These are phyloP conservation scores for Pelobates fuscus DNA, from an alignment of 2,113 vertebrate genomes.

Conservation along the genomic window DNA sequence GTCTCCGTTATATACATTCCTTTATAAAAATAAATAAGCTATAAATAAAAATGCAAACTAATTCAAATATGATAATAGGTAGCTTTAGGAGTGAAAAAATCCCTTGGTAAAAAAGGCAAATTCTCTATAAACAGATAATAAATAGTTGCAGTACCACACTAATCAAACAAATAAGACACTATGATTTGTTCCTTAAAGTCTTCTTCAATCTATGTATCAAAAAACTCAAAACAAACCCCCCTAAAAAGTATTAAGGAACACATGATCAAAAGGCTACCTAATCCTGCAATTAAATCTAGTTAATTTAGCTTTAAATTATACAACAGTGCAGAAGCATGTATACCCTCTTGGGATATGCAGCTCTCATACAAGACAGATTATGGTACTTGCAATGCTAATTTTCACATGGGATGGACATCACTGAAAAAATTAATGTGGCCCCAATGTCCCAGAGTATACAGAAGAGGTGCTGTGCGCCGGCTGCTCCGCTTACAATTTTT, in stretches of 20 bases:
- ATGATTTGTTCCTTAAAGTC: too few relatives aligned
- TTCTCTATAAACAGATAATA: too few relatives aligned
- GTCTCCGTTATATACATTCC: too few relatives aligned
- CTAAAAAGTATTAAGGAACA: neutral
- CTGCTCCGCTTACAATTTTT: slow-evolving; percentile 77
- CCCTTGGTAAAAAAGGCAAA: too few relatives aligned
- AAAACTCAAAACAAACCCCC: too few relatives aligned
- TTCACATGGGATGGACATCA: slow-evolving; percentile 79
- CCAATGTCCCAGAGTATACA: slow-evolving; percentile 76
- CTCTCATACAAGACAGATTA: slow-evolving; percentile 79
- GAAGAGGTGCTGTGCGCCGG: slow-evolving; percentile 68
- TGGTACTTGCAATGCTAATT: slow-evolving; percentile 77
- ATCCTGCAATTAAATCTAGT: slow-evolving; percentile 33
- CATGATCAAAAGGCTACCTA: slow-evolving; percentile 12
- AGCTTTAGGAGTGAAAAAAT: too few relatives aligned
- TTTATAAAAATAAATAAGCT: too few relatives aligned
- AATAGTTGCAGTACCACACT: too few relatives aligned
- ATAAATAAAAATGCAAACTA: too few relatives aligned
- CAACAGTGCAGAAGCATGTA: slow-evolving; percentile 64
- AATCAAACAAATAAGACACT: too few relatives aligned
- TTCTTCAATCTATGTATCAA: too few relatives aligned
- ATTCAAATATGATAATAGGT: too few relatives aligned
- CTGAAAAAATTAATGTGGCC: slow-evolving; percentile 77
- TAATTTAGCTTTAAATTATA: slow-evolving; percentile 62
- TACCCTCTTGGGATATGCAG: slow-evolving; percentile 68